Percentiles rank a stretch among this genome's conserved stretches.
These are phyloP conservation scores for Cantharis flavilabris DNA, from an alignment of 2,888 invertebrate genomes.

Conservation along the genomic window DNA sequence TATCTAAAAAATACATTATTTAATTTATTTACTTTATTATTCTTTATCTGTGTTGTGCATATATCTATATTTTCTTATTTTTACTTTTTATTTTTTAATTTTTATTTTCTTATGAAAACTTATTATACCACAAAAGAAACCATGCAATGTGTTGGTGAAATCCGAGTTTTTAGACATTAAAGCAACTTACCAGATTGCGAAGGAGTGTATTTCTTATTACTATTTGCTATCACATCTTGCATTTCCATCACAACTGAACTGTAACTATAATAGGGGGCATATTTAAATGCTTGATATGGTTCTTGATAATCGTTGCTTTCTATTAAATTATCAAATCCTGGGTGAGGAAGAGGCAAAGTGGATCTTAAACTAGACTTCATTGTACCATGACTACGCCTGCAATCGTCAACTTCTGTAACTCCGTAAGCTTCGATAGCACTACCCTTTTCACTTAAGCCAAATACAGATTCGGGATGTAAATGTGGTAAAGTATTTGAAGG, in stretches of 20 bases:
- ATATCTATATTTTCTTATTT: too few relatives aligned
- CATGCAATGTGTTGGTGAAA: too few relatives aligned
- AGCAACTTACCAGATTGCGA: slow-evolving; percentile 44
- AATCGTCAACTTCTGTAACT: slow-evolving; percentile 65
- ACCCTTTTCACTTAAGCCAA: slow-evolving; percentile 54
- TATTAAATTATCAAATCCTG: slow-evolving; percentile 64
- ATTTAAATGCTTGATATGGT: slow-evolving; percentile 76
- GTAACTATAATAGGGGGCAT: slow-evolving; percentile 77
- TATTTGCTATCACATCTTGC: slow-evolving; percentile 68
- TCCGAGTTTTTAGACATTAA: too few relatives aligned
- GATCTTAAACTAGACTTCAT: slow-evolving; percentile 57
- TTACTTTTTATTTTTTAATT: too few relatives aligned
- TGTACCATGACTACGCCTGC: slow-evolving; percentile 60
- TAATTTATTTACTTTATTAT: not conserved
- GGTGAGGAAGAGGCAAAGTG: slow-evolving; percentile 60
- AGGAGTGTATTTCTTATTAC: slow-evolving; percentile 45
- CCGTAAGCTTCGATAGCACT: slow-evolving; percentile 62
- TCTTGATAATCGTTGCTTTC: slow-evolving; percentile 76
- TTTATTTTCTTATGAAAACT: too few relatives aligned
- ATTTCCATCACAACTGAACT: slow-evolving; percentile 77
- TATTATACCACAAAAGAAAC: too few relatives aligned
- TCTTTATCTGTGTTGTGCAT: too few relatives aligned
- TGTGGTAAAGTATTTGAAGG: slow-evolving; percentile 52
- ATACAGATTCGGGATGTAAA: slow-evolving; percentile 60
- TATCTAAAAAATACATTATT: slow-evolving; percentile 57